A percentile compares a stretch with the other conserved stretches of the same genome.
These are phyloP conservation scores for Andrena camellia DNA, from an alignment of 2,888 invertebrate species.

Conservation along the genomic window DNA sequence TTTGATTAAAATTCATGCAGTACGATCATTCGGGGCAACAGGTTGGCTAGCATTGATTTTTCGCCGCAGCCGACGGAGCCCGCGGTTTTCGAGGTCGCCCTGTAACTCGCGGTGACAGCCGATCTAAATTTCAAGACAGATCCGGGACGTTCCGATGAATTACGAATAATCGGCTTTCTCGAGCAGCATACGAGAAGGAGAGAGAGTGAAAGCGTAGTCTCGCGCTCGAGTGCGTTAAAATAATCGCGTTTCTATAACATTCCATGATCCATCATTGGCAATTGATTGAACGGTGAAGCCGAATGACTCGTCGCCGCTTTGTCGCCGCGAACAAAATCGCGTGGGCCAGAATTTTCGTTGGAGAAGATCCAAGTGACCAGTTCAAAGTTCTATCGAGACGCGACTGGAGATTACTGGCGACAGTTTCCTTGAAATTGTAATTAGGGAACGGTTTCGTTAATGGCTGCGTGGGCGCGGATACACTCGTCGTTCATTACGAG, in stretches of 20 bases:
- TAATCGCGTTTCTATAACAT: conserved; percentile 9
- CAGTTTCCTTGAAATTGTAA: conserved; percentile 3
- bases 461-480: conserved; percentile 1
- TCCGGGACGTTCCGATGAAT: conserved; percentile 37
- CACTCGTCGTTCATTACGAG: conserved; percentile 31
- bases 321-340: too few species aligned
- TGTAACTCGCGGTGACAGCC: conserved; percentile 39
- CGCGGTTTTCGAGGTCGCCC: conserved; percentile 35
- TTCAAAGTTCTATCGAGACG: neutral
- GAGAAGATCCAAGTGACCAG: neutral
- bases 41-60: conserved; percentile 65
- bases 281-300: neutral
- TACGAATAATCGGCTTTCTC: conserved; percentile 36
- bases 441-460: neutral
- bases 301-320: neutral
- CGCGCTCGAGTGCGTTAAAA: neutral
- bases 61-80: conserved; percentile 26
- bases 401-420: too few species aligned
- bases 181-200: neutral
- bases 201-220: neutral
- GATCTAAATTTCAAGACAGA: conserved; percentile 49
- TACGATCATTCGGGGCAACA: conserved; percentile 65
- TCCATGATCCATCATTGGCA: neutral
- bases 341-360: neutral
- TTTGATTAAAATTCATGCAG: conserved; percentile 49